phyloP scores from a whole-genome alignment of 2,113 vertebrate species.

The Dendrocopos noguchii region DNA sequence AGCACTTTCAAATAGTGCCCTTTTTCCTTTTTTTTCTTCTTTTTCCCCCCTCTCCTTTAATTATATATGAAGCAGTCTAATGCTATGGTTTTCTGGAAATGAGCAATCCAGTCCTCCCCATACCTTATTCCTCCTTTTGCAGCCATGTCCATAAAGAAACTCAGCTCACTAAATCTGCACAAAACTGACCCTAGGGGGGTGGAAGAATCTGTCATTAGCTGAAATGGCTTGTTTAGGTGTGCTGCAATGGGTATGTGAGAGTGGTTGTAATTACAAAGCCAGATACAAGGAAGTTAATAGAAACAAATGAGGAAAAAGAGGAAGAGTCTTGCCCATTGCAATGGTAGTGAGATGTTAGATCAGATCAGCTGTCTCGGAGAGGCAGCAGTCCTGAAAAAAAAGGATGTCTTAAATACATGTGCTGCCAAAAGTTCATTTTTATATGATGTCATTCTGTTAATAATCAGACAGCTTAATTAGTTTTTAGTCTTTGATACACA shows the following conservation, averaged over 20 bases:
- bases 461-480: not conserved
- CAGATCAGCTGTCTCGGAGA: not conserved
- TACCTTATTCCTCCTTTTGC: not conserved
- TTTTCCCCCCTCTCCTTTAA: not conserved
- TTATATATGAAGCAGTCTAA: not conserved
- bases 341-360: not conserved
- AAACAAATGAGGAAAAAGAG: not conserved
- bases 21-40: not conserved
- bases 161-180: not conserved
- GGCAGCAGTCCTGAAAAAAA: not conserved
- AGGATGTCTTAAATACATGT: not conserved
- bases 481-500: not conserved
- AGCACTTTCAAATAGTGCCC: not conserved
- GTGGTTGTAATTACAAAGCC: not conserved
- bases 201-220: not conserved
- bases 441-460: not conserved
- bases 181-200: not conserved
- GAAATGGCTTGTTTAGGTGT: not conserved
- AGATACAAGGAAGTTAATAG: not conserved
- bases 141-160: not conserved
- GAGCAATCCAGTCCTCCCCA: not conserved
- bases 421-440: not conserved
- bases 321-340: not conserved
- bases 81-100: not conserved
- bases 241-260: not conserved